A percentile compares a stretch with the other conserved stretches of the same genome.
Evolutionary conservation across 2,113 vertebrate genomes (phyloP).

Genomic region (Podocnemis expansa): DNA sequence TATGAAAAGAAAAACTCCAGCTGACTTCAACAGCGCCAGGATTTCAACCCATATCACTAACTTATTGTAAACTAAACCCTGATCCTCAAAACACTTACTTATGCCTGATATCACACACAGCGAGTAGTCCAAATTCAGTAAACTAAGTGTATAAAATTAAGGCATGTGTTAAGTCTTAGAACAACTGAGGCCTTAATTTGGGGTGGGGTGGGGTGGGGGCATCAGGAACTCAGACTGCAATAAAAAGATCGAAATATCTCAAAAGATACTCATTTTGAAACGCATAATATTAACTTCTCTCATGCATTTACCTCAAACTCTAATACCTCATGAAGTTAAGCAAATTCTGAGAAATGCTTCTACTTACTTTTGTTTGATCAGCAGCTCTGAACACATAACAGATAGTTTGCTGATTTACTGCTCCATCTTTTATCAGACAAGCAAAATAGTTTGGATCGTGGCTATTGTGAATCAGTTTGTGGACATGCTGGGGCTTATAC

Average conservation of each 20-base stretch:
- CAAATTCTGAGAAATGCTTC: background rate
- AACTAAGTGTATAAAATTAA: background rate
- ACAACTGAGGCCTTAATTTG: background rate
- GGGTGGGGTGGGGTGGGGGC: too few species aligned
- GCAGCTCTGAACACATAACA: constrained; percentile 93
- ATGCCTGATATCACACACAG: background rate
- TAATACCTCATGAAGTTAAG: background rate
- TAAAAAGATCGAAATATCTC: background rate
- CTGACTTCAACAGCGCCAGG: background rate
- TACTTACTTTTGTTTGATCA: constrained; percentile 90
- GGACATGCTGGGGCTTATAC: constrained; percentile 86
- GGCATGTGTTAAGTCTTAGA: background rate
- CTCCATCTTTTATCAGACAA: constrained; percentile 84
- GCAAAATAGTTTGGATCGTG: constrained; percentile 91
- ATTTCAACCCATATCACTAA: background rate
- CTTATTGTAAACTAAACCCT: background rate
- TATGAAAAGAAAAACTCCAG: constrained; percentile 56
- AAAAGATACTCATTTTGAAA: background rate
- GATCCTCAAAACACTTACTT: background rate
- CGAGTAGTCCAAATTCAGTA: background rate
- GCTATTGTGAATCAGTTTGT: constrained; percentile 94
- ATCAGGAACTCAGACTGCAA: background rate
- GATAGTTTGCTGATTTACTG: constrained; percentile 71
- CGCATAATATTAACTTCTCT: background rate
- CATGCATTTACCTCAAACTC: background rate